These are phyloP conservation scores for Eristalis tenax DNA, from an alignment of 2,888 invertebrate species.

Conservation along the genomic window DNA sequence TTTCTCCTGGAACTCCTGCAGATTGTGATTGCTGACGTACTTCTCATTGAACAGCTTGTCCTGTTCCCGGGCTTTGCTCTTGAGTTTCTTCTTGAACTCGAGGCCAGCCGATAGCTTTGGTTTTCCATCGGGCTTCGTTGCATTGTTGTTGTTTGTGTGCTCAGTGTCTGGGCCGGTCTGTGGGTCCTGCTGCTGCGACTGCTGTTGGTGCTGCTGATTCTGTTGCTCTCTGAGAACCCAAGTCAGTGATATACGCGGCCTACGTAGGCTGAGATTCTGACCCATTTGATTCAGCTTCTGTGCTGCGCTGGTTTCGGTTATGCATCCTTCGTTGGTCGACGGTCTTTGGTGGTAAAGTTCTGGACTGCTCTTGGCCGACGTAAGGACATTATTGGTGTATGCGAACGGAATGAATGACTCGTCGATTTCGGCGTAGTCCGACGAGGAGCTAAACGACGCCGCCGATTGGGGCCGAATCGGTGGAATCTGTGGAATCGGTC, in stretches of 20 bases:
- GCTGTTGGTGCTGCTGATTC: slow-evolving; percentile 77
- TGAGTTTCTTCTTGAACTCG: slow-evolving; percentile 75
- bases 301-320: slow-evolving; percentile 72
- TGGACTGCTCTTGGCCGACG: slow-evolving; percentile 75
- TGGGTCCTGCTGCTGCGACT: slow-evolving; percentile 65
- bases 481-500: slow-evolving; percentile 73
- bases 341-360: slow-evolving; percentile 73
- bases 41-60: slow-evolving; percentile 77
- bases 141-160: slow-evolving; percentile 57
- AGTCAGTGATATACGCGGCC: slow-evolving; percentile 87
- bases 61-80: slow-evolving; percentile 78
- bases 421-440: slow-evolving; percentile 80
- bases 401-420: slow-evolving; percentile 71
- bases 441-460: slow-evolving; percentile 69
- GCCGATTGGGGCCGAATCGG: slow-evolving; percentile 48
- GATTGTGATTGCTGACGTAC: slow-evolving; percentile 80
- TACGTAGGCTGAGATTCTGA: slow-evolving; percentile 83
- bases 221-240: slow-evolving; percentile 88
- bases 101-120: slow-evolving; percentile 55
- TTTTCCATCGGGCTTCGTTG: slow-evolving; percentile 42
- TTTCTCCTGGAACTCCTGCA: slow-evolving; percentile 77
- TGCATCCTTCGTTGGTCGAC: slow-evolving; percentile 73
- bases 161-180: slow-evolving; percentile 52
- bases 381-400: slow-evolving; percentile 44
- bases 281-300: slow-evolving; percentile 81